Evolutionary conservation across 1,140 invertebrate genomes (phyloP), one percentile per base, ranked within the genome.

Genomic region (Halotydeus destructor): DNA sequence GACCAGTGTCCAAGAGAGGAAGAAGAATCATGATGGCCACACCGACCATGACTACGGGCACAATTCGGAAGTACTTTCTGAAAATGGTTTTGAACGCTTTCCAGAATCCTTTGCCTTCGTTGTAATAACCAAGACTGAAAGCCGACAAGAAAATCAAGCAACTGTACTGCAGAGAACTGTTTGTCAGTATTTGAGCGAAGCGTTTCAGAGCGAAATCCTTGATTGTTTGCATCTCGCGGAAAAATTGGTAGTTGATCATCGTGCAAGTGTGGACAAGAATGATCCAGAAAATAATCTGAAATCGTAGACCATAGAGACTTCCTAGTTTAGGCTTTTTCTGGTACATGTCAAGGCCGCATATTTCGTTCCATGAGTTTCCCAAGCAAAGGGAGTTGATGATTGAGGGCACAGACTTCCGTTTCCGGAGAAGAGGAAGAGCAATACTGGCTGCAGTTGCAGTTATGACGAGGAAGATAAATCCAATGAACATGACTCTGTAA

Each of bases 231-330:
- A 47, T 38, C 35, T 39, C 26, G 40, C 46, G 46, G 21, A 48
- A 46, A 34, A 32, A 48, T 38, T 48, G 47, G 25, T 41, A 48
- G 16, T 48, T 45, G 23, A 48, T 28, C 14, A 42, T 30, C 11
- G 43, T 37, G 4, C 23, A 21, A 9, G 38, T 47, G 14, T 48
- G 47, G 12, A 48, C 47, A 12, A 43, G n/a, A 12, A 46, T 41
- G 9, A 48, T 46, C 45, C 45, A 48, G 12, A 46, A n/a, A 19
- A 48, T 18, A 11, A 48, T 19, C 5, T 46, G 23, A 9, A 25
- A 19, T 25, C 47, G 38, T n/a, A 46, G 9, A 5, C 47, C 44
- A 40, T 48, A 43, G 3, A 48, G 18, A 19, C 31, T 14, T n/a
- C 16, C 27, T 3, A 25, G 16, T 34, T 26, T n/a, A 21, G n/a